Base-by-base conservation (phyloP, 2,888 invertebrate genomes). In the Syrphus vitripennis region DNA sequence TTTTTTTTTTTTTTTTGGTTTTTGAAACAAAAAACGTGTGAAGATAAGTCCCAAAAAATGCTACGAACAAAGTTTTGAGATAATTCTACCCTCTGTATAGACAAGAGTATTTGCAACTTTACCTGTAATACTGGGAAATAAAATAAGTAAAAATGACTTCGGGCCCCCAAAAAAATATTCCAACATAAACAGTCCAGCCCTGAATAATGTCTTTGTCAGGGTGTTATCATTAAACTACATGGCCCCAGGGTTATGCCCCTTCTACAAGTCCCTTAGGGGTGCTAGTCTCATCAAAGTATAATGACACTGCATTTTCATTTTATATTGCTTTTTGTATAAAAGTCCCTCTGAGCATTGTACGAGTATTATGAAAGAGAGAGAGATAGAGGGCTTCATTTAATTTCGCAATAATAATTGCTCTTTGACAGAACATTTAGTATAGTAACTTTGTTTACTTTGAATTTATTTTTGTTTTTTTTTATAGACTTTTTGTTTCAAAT, bases 361-460 rank as follows among this genome's bases (percentile, higher is more conserved):
- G n/a, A n/a, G n/a, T n/a, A 40, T 6, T n/a, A n/a, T 14, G 0
- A 9, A 0, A 9, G 4, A 48, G 10, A 48, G 21, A n/a, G 14
- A 12, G 63, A 29, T 29, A 24, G 63, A 16, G 19, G 19, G 12
- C 42, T 45, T 37, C 29, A 65, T 19, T 45, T 45, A 45, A 45
- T 65, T 82, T 82, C 53, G 77, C 65, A 83, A 77, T 82, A 70
- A 65, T 63, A 42, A 65, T 45, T 65, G 29, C 29, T 61, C 37
- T 72, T 77, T 77, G 77, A 82, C 82, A 71, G 77, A 53, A 75
- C 65, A 40, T 10, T 24, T 70, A 24, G 14, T 71, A 40, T 61
- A 37, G 37, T 74, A 24, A 19, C 19, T n/a, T 4, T 50, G 61
- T 61, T 69, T 34, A 31, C n/a, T 40, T 42, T 63, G 12, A 19